Percentiles rank a stretch among this genome's conserved stretches.
Evolutionary conservation across 2,113 vertebrate species (phyloP).

Genomic region (Camelus dromedarius): DNA sequence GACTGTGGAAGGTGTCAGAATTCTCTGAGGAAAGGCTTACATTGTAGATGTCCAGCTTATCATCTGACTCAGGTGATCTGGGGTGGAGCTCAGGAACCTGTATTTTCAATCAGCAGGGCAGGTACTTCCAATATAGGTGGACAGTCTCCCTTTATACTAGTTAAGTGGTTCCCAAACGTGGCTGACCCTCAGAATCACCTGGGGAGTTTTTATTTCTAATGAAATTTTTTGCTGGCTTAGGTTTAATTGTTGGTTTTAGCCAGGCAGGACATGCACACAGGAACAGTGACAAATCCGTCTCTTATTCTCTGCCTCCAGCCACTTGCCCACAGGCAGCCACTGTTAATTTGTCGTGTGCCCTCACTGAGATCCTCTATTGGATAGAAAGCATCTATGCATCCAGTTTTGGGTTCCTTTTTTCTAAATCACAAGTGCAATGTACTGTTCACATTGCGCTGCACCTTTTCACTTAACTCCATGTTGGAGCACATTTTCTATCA

Average conservation of each 20-base stretch:
- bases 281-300: not conserved
- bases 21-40: not conserved
- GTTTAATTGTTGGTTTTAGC: not conserved
- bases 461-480: not conserved
- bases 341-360: not conserved
- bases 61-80: not conserved
- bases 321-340: not conserved
- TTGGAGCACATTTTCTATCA: not conserved
- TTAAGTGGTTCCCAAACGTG: not conserved
- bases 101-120: not conserved
- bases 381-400: not conserved
- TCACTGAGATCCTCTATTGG: not conserved
- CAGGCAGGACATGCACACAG: not conserved
- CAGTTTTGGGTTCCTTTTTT: not conserved
- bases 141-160: not conserved
- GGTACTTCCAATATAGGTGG: not conserved
- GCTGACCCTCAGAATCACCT: not conserved
- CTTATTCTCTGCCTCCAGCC: not conserved
- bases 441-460: not conserved
- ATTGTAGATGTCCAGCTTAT: not conserved
- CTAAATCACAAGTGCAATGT: not conserved
- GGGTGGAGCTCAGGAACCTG: not conserved
- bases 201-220: conserved; percentile 10
- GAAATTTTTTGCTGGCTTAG: not conserved
- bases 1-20: not conserved